These are phyloP conservation scores for Hydrophis major DNA, from an alignment of 2,797 vertebrate genomes.

Conservation along the genomic window DNA sequence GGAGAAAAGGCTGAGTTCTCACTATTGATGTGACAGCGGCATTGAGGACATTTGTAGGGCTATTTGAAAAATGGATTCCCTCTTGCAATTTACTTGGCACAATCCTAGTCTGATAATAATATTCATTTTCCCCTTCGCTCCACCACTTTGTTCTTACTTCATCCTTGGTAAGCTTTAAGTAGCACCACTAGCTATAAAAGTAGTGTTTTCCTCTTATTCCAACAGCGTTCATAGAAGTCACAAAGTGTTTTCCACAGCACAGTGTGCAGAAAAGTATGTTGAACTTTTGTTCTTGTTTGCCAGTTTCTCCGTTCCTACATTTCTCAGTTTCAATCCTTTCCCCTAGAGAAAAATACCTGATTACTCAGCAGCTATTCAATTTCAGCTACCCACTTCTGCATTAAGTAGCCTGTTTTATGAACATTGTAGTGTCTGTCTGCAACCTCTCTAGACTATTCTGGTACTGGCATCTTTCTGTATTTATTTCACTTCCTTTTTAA, in stretches of 20 bases:
- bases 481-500: neutral
- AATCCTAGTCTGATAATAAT: neutral
- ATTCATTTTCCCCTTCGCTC: neutral
- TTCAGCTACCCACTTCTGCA: neutral
- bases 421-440: neutral
- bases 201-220: neutral
- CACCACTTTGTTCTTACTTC: neutral
- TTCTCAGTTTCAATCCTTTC: neutral
- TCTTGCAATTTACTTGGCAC: neutral
- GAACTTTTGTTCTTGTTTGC: neutral
- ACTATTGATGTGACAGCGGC: neutral
- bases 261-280: neutral
- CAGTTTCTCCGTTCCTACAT: neutral
- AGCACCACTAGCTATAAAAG: neutral
- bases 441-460: neutral
- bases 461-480: neutral
- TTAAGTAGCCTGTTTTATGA: neutral
- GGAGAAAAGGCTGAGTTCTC: neutral
- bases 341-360: neutral
- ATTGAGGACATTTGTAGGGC: neutral
- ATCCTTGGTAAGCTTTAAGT: neutral
- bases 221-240: neutral
- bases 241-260: neutral
- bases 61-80: neutral
- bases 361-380: neutral